Evolutionary conservation across 2,113 vertebrate species (phyloP).

Genomic region (Elgaria multicarinata): DNA sequence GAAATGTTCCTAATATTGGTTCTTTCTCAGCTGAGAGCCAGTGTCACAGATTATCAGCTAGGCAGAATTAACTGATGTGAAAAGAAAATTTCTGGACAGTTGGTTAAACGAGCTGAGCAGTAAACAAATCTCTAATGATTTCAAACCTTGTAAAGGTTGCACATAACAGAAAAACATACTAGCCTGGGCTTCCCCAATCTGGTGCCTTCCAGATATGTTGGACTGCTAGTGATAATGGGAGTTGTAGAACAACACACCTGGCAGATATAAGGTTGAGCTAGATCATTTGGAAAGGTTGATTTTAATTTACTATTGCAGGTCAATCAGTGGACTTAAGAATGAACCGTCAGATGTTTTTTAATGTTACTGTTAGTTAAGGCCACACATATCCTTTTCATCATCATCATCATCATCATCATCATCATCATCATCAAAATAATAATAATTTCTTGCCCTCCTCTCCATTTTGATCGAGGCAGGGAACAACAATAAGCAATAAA

Average conservation of each 20-base stretch:
- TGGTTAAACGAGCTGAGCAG: constrained; percentile 44
- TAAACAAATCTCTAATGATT: constrained; percentile 21
- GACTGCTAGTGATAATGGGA: too few species aligned
- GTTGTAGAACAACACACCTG: too few species aligned
- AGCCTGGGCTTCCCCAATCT: too few species aligned
- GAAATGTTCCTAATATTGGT: constrained; percentile 44
- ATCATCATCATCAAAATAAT: too few species aligned
- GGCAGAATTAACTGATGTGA: constrained; percentile 45
- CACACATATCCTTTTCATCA: neutral
- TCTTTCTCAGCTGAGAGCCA: constrained; percentile 46
- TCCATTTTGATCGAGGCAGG: too few species aligned
- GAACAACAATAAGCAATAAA: too few species aligned
- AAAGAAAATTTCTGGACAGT: constrained; percentile 40
- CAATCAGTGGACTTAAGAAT: neutral
- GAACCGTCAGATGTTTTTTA: neutral
- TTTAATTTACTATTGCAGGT: constrained; percentile 38
- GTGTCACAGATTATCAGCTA: constrained; percentile 45
- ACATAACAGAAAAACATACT: constrained; percentile 13
- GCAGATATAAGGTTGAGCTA: too few species aligned
- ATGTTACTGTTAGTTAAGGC: neutral
- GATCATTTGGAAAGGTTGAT: constrained; percentile 37
- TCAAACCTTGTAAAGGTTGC: constrained; percentile 20
- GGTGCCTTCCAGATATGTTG: too few species aligned
- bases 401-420: too few species aligned
- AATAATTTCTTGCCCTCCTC: too few species aligned